Base-by-base conservation (phyloP, 2,113 vertebrate species). In the Tor tambroides region DNA sequence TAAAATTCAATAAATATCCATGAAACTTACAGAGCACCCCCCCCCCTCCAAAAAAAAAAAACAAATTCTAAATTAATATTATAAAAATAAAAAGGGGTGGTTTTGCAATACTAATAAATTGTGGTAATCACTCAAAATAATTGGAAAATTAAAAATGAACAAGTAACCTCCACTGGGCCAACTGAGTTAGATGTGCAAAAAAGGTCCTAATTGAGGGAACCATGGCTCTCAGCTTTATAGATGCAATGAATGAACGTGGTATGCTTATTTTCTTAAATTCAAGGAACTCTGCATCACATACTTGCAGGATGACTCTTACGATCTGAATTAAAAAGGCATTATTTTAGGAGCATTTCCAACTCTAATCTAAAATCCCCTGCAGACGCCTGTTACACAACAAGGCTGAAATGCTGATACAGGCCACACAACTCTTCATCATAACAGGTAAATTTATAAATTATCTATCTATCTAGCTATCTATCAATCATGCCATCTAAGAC, bases 281-380 rank as follows among this genome's bases (percentile, higher is more conserved):
- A 79, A 38, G 54, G 11, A 59, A 59, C 59, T 69, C 80, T 28
- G 4, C 17, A 79, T 56, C 2, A 56, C 49, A 17, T 32, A 82
- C 17, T 32, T 41, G n/a, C 15, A 51, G 46, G 41, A 51, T 21
- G 46, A 56, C 61, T 35, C 61, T 4, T 35, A 38, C 23, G 12
- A 56, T 76, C 14, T 61, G 26, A 83, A 76, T 67, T 32, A 82
- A 83, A 61, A 76, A 61, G 41, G 41, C 19, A 80, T 88, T 85
- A 85, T 76, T 88, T 85, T 76, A 9, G 21, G 65, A 38, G 9
- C 71, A 88, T 80, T 88, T 41, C 69, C 32, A 80, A 59, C 71
- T 71, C 32, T 71, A 78, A 88, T 87, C 69, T 76, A 81, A 87
- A 88, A 90, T 88, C 87, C 81, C 80, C 79, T 67, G 81, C 51